Percentiles rank a stretch among this genome's conserved stretches.
Conservation (phyloP, 2,888 invertebrate genomes). For the Hydroisotoma schaefferi region DNA sequence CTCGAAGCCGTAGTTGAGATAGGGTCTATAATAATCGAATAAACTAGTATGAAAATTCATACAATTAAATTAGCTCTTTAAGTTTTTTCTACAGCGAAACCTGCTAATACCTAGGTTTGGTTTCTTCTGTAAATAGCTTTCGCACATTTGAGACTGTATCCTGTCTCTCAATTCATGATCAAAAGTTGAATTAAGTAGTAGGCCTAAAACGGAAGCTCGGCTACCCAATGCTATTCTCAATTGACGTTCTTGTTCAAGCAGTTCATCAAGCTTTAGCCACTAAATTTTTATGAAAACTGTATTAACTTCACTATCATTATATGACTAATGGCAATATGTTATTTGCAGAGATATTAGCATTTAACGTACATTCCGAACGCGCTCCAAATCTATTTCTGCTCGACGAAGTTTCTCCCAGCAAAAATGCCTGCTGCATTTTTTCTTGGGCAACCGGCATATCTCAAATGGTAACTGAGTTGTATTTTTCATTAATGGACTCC, state of each 20-base stretch:
- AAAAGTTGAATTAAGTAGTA: conserved; percentile 95
- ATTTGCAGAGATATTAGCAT: neutral
- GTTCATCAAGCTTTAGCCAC: conserved; percentile 90
- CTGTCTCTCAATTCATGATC: conserved; percentile 84
- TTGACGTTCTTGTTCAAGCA: conserved; percentile 88
- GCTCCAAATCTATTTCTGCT: conserved; percentile 92
- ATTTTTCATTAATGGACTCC: conserved; percentile 83
- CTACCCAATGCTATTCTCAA: conserved; percentile 68
- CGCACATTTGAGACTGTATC: conserved; percentile 34
- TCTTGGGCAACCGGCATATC: conserved; percentile 83
- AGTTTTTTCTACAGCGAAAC: neutral
- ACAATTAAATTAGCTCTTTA: neutral
- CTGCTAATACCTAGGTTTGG: neutral
- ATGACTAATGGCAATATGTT: neutral
- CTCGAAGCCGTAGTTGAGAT: no score
- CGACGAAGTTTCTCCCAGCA: conserved; percentile 93
- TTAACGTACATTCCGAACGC: conserved; percentile 57
- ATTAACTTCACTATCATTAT: conserved; percentile 62
- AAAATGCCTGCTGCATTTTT: conserved; percentile 84
- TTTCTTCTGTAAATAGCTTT: neutral
- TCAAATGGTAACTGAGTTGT: conserved; percentile 60
- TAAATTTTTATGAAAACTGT: no score
- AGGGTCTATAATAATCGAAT: neutral
- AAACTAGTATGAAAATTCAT: neutral
- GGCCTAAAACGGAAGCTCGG: conserved; percentile 84